These are phyloP conservation scores for Lycocorax pyrrhopterus DNA, from an alignment of 2,113 vertebrate genomes.

Conservation along the genomic window DNA sequence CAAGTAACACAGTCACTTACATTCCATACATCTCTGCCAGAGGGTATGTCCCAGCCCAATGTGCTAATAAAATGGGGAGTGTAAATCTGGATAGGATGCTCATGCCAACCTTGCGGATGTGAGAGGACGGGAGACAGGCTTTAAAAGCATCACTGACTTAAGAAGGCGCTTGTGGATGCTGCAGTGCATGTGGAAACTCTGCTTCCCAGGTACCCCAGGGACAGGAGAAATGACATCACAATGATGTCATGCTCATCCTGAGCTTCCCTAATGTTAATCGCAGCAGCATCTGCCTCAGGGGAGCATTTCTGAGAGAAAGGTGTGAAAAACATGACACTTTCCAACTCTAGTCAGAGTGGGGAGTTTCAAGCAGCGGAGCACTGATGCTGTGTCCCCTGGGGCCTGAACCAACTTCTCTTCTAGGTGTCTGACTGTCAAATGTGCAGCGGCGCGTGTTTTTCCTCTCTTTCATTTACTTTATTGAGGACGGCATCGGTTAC, in stretches of 20 bases:
- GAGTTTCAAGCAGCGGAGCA: not conserved
- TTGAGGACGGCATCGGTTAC: not conserved
- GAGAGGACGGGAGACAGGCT: not conserved
- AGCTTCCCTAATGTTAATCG: not conserved
- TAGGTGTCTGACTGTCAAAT: slow-evolving; percentile 35
- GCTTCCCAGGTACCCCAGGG: not conserved
- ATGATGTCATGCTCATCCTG: not conserved
- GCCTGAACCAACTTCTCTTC: slow-evolving; percentile 4
- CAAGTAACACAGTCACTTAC: slow-evolving; percentile 45
- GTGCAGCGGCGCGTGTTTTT: not conserved
- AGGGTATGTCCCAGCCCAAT: slow-evolving; percentile 25
- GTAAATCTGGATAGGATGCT: slow-evolving; percentile 25
- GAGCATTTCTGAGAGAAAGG: slow-evolving; percentile 2
- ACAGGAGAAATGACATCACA: not conserved
- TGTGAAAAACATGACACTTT: slow-evolving; percentile 18
- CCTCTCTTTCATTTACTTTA: slow-evolving; percentile 9
- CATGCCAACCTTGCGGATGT: not conserved
- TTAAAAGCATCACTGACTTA: not conserved
- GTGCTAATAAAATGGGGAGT: slow-evolving; percentile 12
- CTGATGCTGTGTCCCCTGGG: not conserved
- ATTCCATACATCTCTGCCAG: slow-evolving; percentile 11
- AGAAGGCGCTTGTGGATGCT: not conserved
- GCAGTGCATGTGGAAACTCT: not conserved
- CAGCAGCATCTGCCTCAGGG: not conserved
- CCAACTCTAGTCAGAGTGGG: not conserved